These are phyloP conservation scores for Gephyroberyx darwinii DNA, from an alignment of 2,797 vertebrate genomes.

Conservation along the genomic window DNA sequence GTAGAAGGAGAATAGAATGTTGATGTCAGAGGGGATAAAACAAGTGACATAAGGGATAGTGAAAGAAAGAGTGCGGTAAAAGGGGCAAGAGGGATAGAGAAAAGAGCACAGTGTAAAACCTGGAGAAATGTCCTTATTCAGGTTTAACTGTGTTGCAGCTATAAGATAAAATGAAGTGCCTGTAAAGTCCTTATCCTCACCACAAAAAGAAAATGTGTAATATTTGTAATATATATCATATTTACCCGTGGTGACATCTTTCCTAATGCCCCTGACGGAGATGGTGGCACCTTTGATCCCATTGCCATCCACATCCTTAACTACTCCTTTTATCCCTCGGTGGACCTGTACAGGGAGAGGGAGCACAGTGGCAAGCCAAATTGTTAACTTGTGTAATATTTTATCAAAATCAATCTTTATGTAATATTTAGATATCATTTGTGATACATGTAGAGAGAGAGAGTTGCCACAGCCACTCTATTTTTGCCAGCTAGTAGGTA, in stretches of 20 bases:
- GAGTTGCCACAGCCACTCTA: too few relatives aligned
- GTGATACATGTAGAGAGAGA: too few relatives aligned
- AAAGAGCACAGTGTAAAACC: too few relatives aligned
- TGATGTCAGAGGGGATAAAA: background rate
- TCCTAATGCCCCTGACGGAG: slow-evolving; percentile 88
- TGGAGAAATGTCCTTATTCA: background rate
- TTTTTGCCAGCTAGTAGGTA: too few relatives aligned
- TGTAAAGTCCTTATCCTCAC: too few relatives aligned
- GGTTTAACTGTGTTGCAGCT: too few relatives aligned
- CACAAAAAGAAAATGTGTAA: too few relatives aligned
- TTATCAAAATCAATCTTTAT: too few relatives aligned
- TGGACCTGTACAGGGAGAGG: slow-evolving; percentile 84
- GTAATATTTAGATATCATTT: too few relatives aligned
- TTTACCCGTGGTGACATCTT: slow-evolving; percentile 93
- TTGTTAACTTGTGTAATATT: background rate
- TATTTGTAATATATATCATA: background rate
- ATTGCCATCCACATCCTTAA: slow-evolving; percentile 88
- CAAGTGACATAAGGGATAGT: background rate
- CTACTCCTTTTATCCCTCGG: slow-evolving; percentile 93
- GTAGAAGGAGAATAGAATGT: background rate
- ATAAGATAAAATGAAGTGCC: too few relatives aligned
- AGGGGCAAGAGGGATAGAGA: too few relatives aligned
- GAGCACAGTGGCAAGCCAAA: background rate
- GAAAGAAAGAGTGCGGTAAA: too few relatives aligned
- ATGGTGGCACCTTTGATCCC: slow-evolving; percentile 91